A percentile compares a stretch with the other conserved stretches of the same genome.
Conservation (phyloP, 1,140 invertebrate species). For the Araneus ventricosus region DNA sequence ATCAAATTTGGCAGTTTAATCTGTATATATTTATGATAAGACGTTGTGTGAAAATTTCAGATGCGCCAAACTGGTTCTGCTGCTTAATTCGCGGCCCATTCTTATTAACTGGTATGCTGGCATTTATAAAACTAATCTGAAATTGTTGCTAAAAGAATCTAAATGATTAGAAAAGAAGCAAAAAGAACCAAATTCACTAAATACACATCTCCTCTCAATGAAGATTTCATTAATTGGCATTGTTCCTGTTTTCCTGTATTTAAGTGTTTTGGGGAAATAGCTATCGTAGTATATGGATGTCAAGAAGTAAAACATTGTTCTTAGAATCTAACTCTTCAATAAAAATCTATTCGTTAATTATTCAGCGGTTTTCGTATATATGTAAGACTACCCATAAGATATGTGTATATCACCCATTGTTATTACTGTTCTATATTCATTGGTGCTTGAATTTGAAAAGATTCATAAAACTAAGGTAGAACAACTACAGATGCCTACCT, state of each 20-base stretch:
- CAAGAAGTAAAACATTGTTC: neutral
- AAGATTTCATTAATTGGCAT: neutral
- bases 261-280: neutral
- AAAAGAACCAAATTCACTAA: neutral
- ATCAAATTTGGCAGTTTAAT: neutral
- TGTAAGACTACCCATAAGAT: neutral
- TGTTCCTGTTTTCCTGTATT: neutral
- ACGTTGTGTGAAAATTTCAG: neutral
- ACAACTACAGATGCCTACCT: neutral
- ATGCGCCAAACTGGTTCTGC: neutral
- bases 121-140: neutral
- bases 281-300: neutral
- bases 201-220: neutral
- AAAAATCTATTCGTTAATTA: neutral
- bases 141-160: neutral
- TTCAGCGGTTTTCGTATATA: neutral
- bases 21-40: neutral
- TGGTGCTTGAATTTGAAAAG: neutral
- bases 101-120: neutral
- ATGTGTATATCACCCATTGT: neutral
- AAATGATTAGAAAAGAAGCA: neutral
- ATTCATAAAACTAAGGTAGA: neutral
- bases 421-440: neutral
- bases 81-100: neutral
- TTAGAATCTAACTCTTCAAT: neutral